Base-by-base conservation (phyloP, 2,888 invertebrate species). In the Oscheius myriophilus region DNA sequence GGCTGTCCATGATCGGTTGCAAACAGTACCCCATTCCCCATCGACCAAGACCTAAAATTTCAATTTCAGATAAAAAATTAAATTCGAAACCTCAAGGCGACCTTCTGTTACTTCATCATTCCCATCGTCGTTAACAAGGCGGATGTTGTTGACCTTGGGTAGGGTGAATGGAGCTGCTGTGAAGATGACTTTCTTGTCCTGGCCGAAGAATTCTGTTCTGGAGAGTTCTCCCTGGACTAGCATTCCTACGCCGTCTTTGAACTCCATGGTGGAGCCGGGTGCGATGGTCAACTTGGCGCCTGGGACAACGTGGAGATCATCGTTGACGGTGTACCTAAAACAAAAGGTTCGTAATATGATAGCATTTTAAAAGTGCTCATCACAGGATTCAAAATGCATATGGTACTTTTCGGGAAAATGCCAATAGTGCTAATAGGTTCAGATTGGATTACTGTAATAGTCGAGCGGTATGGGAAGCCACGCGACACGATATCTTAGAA, bases 1-100 rank as follows among this genome's bases (percentile, higher is more conserved):
- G 23, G 93, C 92, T 53, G 92, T 95, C 96, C 97, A 98, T 54
- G 93, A 93, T 86, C 97, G 94, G 88, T 93, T 93, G 87, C 98
- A 98, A 0, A 98, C 93, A 0, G 96, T 96, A 43, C 97, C 97
- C 97, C 97, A 97, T 86, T 92, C 91, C 0, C 92, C 92, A 70
- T 92, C 91, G 11, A 96, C 89, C 82, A 91, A 91, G 0, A 96
- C 91, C 89, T 91, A 87, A 42, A 88, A 51, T 14, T 16, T 18
- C 21, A 55, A 49, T 33, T 42, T 23, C 25, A 41, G 2, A 9
- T 7, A 51, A 16, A 3, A 54, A 54, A 25, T 39, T 25, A 54
- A 25, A n/a, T 54, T 43, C 16, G 51, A 18, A 18, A 96, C 89
- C 89, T 91, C 89, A 23, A 89, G 80, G n/a, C 96, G 90, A 0